Evolutionary conservation across 2,888 invertebrate genomes (phyloP), one percentile per base, ranked within the genome.

Genomic region (Trissolcus brochymenae): DNA sequence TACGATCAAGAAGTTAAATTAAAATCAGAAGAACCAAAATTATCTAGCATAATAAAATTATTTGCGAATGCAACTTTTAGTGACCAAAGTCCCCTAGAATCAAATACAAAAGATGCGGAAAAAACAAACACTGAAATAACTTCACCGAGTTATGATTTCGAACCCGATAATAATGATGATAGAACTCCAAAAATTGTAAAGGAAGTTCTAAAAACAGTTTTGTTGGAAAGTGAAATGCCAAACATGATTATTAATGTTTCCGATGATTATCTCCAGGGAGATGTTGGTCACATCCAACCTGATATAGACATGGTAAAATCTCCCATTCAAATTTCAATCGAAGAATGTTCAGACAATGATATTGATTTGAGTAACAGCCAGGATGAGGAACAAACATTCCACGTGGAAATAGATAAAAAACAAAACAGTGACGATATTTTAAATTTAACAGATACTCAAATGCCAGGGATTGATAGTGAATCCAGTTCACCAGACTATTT

Each of bases 261-360:
- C 13, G 82, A 81, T 35, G 81, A 82, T 16, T 78, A 62, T 43
- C 43, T 16, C 25, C 59, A 73, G 43, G 72, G 76, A 4, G 70
- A 78, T 14, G 81, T 79, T 13, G 81, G 82, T 56, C 78, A 80
- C 19, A 71, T 77, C 68, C 77, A 76, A n/a, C 35, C 72, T 17
- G 74, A 75, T 51, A 61, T 78, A 29, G 85, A 86, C 4, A 89
- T 88, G 87, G 86, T 87, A 0, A 88, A 86, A 54, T 88, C 89
- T 2, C 89, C 89, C 1, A 89, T 89, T 64, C 89, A 89, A 76
- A 89, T 89, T 74, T 89, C 89, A 0, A 89, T 89, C 41, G 89
- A 89, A 79, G 89, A 89, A 54, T 89, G 89, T 56, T 89, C 89
- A 6, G 89, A 89, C 70, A 86, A 84, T 7, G 88, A 89, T 1